Percentiles rank a stretch among this genome's conserved stretches.
phyloP scores from a whole-genome alignment of 2,113 vertebrate genomes.

The Petrocephalus microphthalmus region DNA sequence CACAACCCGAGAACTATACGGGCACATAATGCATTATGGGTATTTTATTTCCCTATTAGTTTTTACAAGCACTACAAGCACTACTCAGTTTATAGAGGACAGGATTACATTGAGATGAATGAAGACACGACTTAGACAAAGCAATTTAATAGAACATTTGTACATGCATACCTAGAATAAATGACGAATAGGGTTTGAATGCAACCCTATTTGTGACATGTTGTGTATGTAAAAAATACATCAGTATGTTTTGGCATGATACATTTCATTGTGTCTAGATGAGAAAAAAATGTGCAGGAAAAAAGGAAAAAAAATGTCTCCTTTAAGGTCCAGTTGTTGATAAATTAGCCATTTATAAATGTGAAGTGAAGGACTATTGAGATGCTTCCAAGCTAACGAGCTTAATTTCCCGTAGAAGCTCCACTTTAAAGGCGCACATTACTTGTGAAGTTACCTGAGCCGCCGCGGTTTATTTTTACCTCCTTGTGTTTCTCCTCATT shows the following conservation, averaged over 20 bases:
- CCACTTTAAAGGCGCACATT: constrained; percentile 71
- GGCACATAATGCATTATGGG: neutral
- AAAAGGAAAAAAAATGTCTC: neutral
- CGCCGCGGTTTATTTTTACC: constrained; percentile 88
- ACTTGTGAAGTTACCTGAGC: constrained; percentile 72
- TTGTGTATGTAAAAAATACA: neutral
- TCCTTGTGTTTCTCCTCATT: constrained; percentile 79
- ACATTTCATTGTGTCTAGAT: neutral
- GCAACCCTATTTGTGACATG: neutral
- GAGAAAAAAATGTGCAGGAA: neutral
- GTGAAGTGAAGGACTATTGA: constrained; percentile 29
- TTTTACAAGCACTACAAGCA: neutral
- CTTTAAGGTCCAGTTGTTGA: neutral
- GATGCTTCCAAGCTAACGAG: constrained; percentile 42
- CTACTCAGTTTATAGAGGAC: neutral
- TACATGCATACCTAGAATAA: neutral
- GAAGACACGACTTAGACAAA: neutral
- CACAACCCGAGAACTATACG: neutral
- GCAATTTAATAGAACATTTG: neutral
- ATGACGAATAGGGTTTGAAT: neutral
- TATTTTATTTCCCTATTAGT: neutral
- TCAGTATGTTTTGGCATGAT: neutral
- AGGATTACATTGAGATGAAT: neutral
- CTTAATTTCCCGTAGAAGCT: constrained; percentile 48
- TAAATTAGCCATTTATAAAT: constrained; percentile 11